Evolutionary conservation across 2,113 vertebrate genomes (phyloP).

Genomic region (Cervus canadensis): DNA sequence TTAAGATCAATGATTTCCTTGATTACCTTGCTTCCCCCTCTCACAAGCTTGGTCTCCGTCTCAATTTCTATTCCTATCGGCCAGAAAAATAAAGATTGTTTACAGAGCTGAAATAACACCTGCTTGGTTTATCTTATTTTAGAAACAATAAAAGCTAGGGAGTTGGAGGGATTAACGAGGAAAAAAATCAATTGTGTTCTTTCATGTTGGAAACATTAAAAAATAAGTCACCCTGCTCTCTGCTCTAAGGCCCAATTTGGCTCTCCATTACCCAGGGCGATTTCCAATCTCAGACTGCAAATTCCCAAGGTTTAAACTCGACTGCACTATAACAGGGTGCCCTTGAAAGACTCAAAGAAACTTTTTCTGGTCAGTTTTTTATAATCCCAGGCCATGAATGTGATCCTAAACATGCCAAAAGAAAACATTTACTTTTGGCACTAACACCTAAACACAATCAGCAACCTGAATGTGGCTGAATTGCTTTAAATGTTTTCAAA

Average conservation of each 20-base stretch:
- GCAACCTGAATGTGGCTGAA: background rate
- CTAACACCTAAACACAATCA: background rate
- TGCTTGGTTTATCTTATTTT: conserved; percentile 76
- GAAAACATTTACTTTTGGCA: background rate
- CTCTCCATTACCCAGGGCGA: conserved; percentile 60
- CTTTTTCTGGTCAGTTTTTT: conserved; percentile 43
- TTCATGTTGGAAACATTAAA: conserved; percentile 72
- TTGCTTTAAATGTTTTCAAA: background rate
- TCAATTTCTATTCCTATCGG: conserved; percentile 75
- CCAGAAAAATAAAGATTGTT: conserved; percentile 80
- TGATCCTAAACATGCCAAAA: background rate
- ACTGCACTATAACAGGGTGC: conserved; percentile 51
- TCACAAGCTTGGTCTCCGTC: conserved; percentile 59
- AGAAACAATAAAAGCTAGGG: conserved; percentile 71
- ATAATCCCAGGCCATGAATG: background rate
- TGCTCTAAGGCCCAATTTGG: conserved; percentile 62
- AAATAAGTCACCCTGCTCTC: conserved; percentile 69
- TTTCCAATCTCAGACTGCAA: conserved; percentile 63
- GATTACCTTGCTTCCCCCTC: conserved; percentile 79
- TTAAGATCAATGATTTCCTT: conserved; percentile 84
- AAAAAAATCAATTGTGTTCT: conserved; percentile 65
- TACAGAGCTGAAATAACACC: conserved; percentile 75
- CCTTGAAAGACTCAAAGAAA: conserved; percentile 39
- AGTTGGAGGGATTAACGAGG: conserved; percentile 71
- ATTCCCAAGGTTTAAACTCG: conserved; percentile 62